Conservation (phyloP, 1,140 invertebrate species). For the Telenomus remus region DNA sequence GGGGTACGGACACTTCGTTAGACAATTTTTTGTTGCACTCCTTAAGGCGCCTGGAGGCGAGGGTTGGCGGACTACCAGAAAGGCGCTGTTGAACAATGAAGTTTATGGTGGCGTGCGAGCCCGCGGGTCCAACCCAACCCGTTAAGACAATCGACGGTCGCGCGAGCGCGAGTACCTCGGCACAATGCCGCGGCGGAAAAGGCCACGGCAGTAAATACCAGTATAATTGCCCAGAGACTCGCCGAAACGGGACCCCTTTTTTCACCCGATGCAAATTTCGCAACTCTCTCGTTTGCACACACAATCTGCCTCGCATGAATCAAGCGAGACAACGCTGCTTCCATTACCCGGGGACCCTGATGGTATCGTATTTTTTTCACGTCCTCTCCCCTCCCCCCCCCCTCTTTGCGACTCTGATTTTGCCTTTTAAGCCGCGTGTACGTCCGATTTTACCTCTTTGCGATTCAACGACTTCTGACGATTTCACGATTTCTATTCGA, state of each 20-base stretch:
- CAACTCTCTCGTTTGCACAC: slow-evolving; percentile 48
- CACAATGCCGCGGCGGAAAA: slow-evolving; percentile 67
- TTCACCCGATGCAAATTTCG: slow-evolving; percentile 54
- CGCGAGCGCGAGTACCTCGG: slow-evolving; percentile 61
- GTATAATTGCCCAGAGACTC: slow-evolving; percentile 67
- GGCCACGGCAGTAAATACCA: slow-evolving; percentile 70
- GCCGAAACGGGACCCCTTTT: slow-evolving; percentile 48
- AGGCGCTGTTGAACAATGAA: slow-evolving; percentile 72
- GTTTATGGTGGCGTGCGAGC: slow-evolving; percentile 63
- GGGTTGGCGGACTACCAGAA: slow-evolving; percentile 62
- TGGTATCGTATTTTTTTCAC: slow-evolving; percentile 34
- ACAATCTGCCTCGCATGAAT: slow-evolving; percentile 40
- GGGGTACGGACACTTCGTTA: slow-evolving; percentile 44
- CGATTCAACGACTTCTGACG: slow-evolving; percentile 37
- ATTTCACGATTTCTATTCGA: slow-evolving; percentile 47
- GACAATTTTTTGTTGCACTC: slow-evolving; percentile 50
- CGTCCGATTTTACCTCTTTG: slow-evolving; percentile 24
- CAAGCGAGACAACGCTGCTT: slow-evolving; percentile 45
- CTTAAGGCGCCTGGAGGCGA: slow-evolving; percentile 35
- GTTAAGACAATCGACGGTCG: slow-evolving; percentile 72
- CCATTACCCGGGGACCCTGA: slow-evolving; percentile 39
- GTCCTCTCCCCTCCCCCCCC: neutral
- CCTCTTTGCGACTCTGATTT: too few relatives aligned
- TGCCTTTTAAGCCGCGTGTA: too few relatives aligned
- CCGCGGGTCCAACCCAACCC: slow-evolving; percentile 46